Evolutionary conservation across 2,888 invertebrate species (phyloP).

Genomic region (Acleris literana): DNA sequence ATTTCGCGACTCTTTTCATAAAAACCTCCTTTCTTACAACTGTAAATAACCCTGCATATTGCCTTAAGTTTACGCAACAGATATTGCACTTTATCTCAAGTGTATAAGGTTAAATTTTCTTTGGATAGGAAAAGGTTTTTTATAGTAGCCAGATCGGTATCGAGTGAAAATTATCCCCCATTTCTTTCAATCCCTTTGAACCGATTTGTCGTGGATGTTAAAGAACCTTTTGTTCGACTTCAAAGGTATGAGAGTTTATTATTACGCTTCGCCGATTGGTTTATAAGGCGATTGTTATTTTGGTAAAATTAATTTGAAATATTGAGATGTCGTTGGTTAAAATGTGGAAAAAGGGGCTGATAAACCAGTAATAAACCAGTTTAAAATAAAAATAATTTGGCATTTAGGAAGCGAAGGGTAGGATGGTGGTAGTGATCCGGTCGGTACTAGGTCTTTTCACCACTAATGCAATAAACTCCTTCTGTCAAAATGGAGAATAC

Average conservation of each 20-base stretch:
- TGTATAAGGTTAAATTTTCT: slow-evolving; percentile 33
- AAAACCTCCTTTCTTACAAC: slow-evolving; percentile 59
- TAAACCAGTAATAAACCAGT: neutral
- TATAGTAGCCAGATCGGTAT: slow-evolving; percentile 65
- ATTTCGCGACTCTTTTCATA: slow-evolving; percentile 68
- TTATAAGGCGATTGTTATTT: slow-evolving; percentile 56
- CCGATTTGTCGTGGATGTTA: slow-evolving; percentile 62
- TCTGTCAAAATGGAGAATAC: too few species aligned
- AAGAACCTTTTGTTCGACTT: slow-evolving; percentile 70
- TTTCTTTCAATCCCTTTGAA: slow-evolving; percentile 63
- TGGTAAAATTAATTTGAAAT: slow-evolving; percentile 21
- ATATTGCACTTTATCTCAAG: slow-evolving; percentile 33
- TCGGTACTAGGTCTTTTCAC: too few species aligned
- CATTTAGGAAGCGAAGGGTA: too few species aligned
- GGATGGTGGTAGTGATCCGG: too few species aligned
- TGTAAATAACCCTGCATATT: slow-evolving; percentile 68
- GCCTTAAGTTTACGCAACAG: slow-evolving; percentile 12
- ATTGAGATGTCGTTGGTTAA: neutral
- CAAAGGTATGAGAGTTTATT: slow-evolving; percentile 70
- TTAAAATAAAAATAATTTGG: too few species aligned
- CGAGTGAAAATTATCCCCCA: slow-evolving; percentile 70
- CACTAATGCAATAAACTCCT: too few species aligned
- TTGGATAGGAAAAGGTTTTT: slow-evolving; percentile 41
- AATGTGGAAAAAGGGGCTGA: neutral
- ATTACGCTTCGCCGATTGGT: slow-evolving; percentile 62